These are phyloP conservation scores for Tanaodytes sp. DNA, from an alignment of 2,888 invertebrate species.

Conservation along the genomic window DNA sequence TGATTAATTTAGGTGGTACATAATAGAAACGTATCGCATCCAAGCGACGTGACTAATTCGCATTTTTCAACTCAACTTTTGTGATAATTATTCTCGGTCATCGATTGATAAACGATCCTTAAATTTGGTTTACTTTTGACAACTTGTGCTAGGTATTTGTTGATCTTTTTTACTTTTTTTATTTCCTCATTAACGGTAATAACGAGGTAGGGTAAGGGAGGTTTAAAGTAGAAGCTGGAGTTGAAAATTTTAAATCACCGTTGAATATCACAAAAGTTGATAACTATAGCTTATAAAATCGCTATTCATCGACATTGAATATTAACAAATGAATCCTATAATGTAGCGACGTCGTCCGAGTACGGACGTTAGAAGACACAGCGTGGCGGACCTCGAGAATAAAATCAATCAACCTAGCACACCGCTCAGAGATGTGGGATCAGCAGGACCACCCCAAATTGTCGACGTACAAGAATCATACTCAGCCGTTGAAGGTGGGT, in stretches of 20 bases:
- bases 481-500: slow-evolving; percentile 97
- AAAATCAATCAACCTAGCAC: slow-evolving; percentile 92
- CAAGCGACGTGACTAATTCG: slow-evolving; percentile 49
- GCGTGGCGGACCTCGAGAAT: slow-evolving; percentile 91
- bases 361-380: slow-evolving; percentile 90
- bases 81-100: neutral
- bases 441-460: slow-evolving; percentile 89
- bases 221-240: too few relatives aligned
- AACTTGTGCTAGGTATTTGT: too few relatives aligned
- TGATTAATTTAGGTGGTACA: slow-evolving; percentile 42
- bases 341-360: slow-evolving; percentile 87
- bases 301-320: neutral
- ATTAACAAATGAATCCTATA: slow-evolving; percentile 41
- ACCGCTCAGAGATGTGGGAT: slow-evolving; percentile 86
- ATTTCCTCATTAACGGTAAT: too few relatives aligned
- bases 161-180: too few relatives aligned
- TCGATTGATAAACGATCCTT: too few relatives aligned
- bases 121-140: too few relatives aligned
- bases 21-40: slow-evolving; percentile 28
- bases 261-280: slow-evolving; percentile 53
- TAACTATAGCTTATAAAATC: slow-evolving; percentile 37
- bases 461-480: slow-evolving; percentile 95
- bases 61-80: neutral
- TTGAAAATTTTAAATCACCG: too few relatives aligned
- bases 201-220: too few relatives aligned